Conservation (phyloP, 2,113 vertebrate species). For the Vulpes vulpes region DNA sequence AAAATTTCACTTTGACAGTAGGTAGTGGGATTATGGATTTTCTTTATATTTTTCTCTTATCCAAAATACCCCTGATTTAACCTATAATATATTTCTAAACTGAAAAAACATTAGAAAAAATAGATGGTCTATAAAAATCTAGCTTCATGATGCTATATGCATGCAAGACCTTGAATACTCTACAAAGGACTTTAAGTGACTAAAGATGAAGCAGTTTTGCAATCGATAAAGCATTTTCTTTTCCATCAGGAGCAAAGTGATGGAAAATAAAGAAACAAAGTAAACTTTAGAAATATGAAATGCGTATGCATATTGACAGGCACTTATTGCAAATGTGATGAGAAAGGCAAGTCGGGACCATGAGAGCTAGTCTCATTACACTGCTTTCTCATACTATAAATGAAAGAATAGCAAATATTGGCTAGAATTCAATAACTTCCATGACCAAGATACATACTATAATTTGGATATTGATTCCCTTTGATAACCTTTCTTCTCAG, state of each 20-base stretch:
- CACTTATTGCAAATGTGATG: conserved; percentile 29
- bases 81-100: not conserved
- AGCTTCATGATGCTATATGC: not conserved
- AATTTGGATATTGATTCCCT: conserved; percentile 75
- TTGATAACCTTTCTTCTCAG: conserved; percentile 65
- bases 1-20: conserved; percentile 30
- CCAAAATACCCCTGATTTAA: not conserved
- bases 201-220: not conserved
- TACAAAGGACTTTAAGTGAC: conserved; percentile 1
- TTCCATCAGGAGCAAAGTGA: not conserved
- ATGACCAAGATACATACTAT: conserved; percentile 45
- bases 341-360: not conserved
- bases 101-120: conserved; percentile 36
- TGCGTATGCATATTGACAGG: not conserved
- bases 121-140: not conserved
- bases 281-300: conserved; percentile 53
- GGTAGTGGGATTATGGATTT: not conserved
- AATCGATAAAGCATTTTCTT: not conserved
- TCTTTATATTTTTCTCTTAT: not conserved
- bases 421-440: conserved; percentile 72
- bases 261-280: not conserved
- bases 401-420: conserved; percentile 68
- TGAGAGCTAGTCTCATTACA: conserved; percentile 44
- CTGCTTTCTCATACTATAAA: conserved; percentile 58
- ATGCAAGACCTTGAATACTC: not conserved